Percentiles rank a stretch among this genome's conserved stretches.
Evolutionary conservation across 2,888 invertebrate genomes (phyloP).

Genomic region (Tipula lateralis): DNA sequence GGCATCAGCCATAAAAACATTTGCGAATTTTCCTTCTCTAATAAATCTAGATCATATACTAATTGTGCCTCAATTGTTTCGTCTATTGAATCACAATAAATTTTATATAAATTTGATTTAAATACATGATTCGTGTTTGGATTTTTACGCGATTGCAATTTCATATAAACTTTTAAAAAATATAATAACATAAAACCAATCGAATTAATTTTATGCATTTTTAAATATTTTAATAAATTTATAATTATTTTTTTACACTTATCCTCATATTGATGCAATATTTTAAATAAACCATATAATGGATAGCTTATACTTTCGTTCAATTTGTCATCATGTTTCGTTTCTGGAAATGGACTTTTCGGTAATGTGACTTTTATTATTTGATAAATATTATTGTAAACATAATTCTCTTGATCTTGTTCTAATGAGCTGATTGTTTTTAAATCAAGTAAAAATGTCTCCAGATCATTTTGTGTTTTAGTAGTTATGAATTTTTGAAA

Average conservation of each 20-base stretch:
- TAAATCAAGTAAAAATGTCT: constrained; percentile 47
- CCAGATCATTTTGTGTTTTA: constrained; percentile 45
- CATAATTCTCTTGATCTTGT: constrained; percentile 47
- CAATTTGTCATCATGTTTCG: constrained; percentile 57
- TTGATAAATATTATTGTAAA: constrained; percentile 45
- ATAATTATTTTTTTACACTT: constrained; percentile 72
- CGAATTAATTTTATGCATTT: constrained; percentile 59
- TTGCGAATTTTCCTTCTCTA: constrained; percentile 83
- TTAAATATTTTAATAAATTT: constrained; percentile 75
- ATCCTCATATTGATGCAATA: constrained; percentile 72
- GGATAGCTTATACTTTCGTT: constrained; percentile 76
- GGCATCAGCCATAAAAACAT: constrained; percentile 90
- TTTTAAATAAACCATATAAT: constrained; percentile 81
- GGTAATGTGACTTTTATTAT: constrained; percentile 47
- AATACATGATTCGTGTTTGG: constrained; percentile 58
- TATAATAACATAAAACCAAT: constrained; percentile 84
- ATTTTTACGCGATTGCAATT: constrained; percentile 54
- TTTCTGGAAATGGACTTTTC: constrained; percentile 51
- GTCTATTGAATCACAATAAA: constrained; percentile 77
- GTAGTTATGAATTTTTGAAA: constrained; percentile 46
- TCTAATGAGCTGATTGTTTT: constrained; percentile 45
- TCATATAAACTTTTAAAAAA: constrained; percentile 76
- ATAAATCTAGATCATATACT: constrained; percentile 76
- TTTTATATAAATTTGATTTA: constrained; percentile 81
- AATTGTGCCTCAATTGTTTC: constrained; percentile 69